Conservation (phyloP, 2,113 vertebrate genomes). For the Elachura formosa region DNA sequence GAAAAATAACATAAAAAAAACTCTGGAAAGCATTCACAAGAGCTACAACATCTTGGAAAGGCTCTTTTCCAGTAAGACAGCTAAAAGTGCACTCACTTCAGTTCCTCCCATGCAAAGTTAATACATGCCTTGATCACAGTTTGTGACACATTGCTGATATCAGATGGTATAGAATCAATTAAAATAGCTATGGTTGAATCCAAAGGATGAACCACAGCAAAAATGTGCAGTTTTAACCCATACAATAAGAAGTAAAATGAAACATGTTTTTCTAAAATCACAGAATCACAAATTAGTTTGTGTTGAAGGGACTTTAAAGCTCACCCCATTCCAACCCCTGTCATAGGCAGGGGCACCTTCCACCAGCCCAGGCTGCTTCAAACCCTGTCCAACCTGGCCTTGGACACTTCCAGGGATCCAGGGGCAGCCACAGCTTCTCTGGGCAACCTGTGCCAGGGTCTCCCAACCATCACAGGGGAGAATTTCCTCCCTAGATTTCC, state of each 20-base stretch:
- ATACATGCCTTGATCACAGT: neutral
- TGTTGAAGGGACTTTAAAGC: neutral
- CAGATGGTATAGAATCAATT: neutral
- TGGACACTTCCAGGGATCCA: neutral
- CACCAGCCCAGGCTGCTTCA: accelerated
- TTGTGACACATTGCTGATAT: neutral
- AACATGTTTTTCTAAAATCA: neutral
- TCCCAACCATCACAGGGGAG: accelerated
- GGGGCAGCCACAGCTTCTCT: neutral
- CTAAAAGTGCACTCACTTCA: neutral
- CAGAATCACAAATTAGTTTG: neutral
- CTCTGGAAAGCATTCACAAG: neutral
- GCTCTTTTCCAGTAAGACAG: neutral
- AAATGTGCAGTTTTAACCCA: neutral
- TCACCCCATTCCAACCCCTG: neutral
- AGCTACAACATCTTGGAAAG: neutral
- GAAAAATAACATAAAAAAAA: neutral
- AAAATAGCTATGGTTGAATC: neutral
- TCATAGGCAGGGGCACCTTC: neutral
- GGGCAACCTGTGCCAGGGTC: neutral
- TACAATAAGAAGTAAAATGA: neutral
- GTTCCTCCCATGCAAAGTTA: neutral
- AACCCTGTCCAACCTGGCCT: accelerated
- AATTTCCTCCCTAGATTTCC: neutral
- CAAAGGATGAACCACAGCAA: neutral